Percentiles rank a stretch among this genome's conserved stretches.
Evolutionary conservation across 2,888 invertebrate genomes (phyloP).

Genomic region (Apotomis capreana): DNA sequence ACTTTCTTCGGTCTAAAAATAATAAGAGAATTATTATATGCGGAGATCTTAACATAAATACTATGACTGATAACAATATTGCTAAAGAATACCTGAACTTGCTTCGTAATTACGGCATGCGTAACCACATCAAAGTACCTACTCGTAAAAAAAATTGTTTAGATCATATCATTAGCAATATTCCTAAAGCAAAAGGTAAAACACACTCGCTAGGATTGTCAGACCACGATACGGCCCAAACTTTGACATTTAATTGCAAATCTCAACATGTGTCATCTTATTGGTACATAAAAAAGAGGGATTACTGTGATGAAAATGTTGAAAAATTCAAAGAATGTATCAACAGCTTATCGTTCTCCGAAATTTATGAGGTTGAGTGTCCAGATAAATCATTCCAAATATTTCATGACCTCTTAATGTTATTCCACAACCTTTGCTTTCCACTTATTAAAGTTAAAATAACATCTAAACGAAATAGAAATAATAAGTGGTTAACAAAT

Average conservation of each 20-base stretch:
- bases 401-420: too few species aligned
- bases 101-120: neutral
- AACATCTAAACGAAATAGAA: too few species aligned
- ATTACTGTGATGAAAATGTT: too few species aligned
- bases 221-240: neutral
- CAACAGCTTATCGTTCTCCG: too few species aligned
- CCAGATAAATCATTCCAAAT: too few species aligned
- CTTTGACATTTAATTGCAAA: neutral
- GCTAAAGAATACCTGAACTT: neutral
- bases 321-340: too few species aligned
- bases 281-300: too few species aligned
- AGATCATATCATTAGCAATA: conserved; percentile 13
- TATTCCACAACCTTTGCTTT: too few species aligned
- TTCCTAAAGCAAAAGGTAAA: conserved; percentile 8
- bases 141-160: conserved; percentile 2
- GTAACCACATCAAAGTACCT: conserved; percentile 3
- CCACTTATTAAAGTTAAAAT: too few species aligned
- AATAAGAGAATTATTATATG: neutral
- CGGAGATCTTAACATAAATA: conserved; percentile 11
- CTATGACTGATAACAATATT: conserved; percentile 6
- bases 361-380: too few species aligned
- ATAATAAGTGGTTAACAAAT: too few species aligned
- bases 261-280: too few species aligned
- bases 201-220: conserved; percentile 4
- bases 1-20: neutral